These are phyloP conservation scores for cattle (Bos taurus) DNA, from an alignment of 2,113 vertebrate species.

Conservation along the genomic window DNA sequence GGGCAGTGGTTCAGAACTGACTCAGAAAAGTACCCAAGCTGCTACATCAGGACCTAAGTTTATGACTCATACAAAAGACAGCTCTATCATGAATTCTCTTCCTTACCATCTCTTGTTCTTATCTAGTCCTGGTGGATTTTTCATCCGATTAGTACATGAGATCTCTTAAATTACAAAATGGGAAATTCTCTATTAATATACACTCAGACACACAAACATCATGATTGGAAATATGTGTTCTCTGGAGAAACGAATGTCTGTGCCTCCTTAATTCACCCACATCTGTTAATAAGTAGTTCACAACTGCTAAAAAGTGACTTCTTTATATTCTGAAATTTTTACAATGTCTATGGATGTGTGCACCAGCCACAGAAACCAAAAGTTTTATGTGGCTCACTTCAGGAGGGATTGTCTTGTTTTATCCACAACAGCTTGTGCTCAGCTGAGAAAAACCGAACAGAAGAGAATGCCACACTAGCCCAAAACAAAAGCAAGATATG, in stretches of 20 bases:
- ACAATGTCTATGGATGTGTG: background rate
- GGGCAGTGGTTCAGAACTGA: slow-evolving; percentile 71
- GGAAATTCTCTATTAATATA: background rate
- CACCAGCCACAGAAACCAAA: background rate
- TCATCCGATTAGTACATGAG: background rate
- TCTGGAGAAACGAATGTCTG: background rate
- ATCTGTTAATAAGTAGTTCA: background rate
- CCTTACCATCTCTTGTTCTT: background rate
- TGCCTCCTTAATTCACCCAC: background rate
- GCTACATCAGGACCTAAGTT: slow-evolving; percentile 46
- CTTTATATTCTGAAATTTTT: background rate
- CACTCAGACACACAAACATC: background rate
- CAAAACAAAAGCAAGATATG: background rate
- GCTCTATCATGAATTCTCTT: background rate
- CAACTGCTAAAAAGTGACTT: background rate
- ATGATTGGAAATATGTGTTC: background rate
- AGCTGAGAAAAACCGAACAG: slow-evolving; percentile 28
- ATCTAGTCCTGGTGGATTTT: background rate
- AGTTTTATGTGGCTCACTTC: background rate
- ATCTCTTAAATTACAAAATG: background rate
- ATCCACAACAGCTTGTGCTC: slow-evolving; percentile 7
- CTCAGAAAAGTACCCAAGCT: slow-evolving; percentile 7
- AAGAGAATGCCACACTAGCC: background rate
- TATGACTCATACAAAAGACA: slow-evolving; percentile 44
- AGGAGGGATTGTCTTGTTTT: background rate